These are phyloP conservation scores for Aspidoscelis tigris DNA, from an alignment of 2,113 vertebrate species.

Conservation along the genomic window DNA sequence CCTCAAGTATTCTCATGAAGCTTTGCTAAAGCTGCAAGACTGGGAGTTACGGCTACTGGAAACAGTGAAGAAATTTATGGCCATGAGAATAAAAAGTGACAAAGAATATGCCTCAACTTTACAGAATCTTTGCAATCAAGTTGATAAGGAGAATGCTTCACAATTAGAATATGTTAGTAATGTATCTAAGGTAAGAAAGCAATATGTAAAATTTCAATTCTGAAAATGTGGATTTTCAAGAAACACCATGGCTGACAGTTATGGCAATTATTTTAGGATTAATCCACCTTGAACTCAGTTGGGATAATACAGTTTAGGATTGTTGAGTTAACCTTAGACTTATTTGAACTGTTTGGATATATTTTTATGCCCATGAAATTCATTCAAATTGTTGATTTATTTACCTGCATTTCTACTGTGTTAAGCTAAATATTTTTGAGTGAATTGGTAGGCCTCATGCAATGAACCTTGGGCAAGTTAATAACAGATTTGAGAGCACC, in stretches of 20 bases:
- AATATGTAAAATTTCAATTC: constrained; percentile 32
- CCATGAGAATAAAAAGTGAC: constrained; percentile 94
- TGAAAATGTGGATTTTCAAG: not conserved
- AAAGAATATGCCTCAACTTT: constrained; percentile 95
- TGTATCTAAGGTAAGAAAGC: constrained; percentile 88
- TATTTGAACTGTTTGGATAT: not conserved
- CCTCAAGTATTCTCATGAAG: constrained; percentile 93
- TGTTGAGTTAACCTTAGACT: not conserved
- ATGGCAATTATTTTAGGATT: not conserved
- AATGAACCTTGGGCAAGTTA: not conserved
- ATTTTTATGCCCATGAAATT: not conserved
- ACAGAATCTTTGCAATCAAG: constrained; percentile 94
- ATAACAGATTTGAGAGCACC: not conserved
- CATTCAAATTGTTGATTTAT: not conserved
- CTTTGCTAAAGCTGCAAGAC: constrained; percentile 95
- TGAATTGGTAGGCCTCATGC: not conserved
- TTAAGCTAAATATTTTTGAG: not conserved
- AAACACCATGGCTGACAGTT: not conserved
- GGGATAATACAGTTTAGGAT: not conserved
- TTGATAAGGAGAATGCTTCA: constrained; percentile 88
- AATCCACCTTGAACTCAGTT: not conserved
- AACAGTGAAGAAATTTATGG: constrained; percentile 97
- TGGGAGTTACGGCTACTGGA: constrained; percentile 96
- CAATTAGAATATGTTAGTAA: constrained; percentile 92
- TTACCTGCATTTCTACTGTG: not conserved